These are phyloP conservation scores for Chydorus sphaericus DNA, from an alignment of 2,888 invertebrate species.

Conservation along the genomic window DNA sequence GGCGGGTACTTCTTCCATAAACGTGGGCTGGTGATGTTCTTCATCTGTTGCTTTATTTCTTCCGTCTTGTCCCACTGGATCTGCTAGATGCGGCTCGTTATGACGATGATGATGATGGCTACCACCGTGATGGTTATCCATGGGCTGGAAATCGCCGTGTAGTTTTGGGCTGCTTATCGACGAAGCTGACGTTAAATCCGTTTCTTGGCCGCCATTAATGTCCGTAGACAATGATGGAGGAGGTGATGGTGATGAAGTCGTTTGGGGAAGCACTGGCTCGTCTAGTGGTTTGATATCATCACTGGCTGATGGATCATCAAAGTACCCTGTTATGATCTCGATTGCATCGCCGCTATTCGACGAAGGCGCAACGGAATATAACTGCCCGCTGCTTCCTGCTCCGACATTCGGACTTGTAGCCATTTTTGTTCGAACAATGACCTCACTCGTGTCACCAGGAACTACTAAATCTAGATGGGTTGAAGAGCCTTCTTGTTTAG, in stretches of 20 bases:
- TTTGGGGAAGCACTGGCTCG: background rate
- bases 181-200: background rate
- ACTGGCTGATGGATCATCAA: background rate
- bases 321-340: background rate
- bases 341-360: background rate
- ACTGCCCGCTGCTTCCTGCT: background rate
- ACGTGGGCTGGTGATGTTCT: background rate
- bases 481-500: background rate
- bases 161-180: background rate
- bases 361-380: background rate
- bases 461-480: background rate
- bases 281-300: background rate
- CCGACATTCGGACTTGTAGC: no score
- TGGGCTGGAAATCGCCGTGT: slow-evolving; percentile 1
- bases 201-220: background rate
- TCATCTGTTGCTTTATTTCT: background rate
- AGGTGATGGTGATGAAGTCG: background rate
- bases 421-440: background rate
- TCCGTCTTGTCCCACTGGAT: background rate
- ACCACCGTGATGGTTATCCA: background rate
- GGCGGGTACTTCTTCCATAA: background rate
- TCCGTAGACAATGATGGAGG: background rate
- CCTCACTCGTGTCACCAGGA: background rate
- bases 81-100: background rate
- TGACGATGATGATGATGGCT: background rate